Percentiles rank a stretch among this genome's conserved stretches.
Evolutionary conservation across 2,888 invertebrate species (phyloP).

Genomic region (Panopea generosa): DNA sequence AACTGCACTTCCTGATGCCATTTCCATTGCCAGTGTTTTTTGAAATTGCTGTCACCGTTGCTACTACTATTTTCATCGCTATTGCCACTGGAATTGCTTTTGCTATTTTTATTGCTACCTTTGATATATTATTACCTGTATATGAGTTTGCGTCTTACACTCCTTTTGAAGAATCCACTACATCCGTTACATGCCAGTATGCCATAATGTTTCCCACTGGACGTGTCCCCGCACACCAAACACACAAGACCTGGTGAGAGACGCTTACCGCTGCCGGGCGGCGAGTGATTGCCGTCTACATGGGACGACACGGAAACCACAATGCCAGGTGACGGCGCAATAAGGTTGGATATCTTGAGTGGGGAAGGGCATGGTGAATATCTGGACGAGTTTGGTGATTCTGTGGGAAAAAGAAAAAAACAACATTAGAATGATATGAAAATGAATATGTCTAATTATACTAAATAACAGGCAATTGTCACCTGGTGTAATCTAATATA

Average conservation of each 20-base stretch:
- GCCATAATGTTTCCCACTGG: constrained; percentile 98
- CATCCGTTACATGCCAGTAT: constrained; percentile 99
- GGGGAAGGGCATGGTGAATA: constrained; percentile 61
- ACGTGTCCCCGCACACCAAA: constrained; percentile 98
- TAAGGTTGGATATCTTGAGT: constrained; percentile 57
- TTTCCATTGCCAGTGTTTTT: too few relatives aligned
- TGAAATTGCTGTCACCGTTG: too few relatives aligned
- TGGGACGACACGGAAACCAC: constrained; percentile 64
- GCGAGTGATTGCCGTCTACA: constrained; percentile 32
- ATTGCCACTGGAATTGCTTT: too few relatives aligned
- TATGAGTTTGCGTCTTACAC: constrained; percentile 97
- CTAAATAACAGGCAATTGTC: too few relatives aligned
- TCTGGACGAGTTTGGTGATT: constrained; percentile 4
- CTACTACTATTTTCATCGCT: too few relatives aligned
- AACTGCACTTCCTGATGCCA: too few relatives aligned
- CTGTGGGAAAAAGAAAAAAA: not conserved
- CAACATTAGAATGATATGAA: too few relatives aligned
- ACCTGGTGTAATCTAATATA: too few relatives aligned
- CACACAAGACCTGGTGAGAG: constrained; percentile 90
- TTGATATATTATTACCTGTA: constrained; percentile 93
- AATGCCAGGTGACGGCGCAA: constrained; percentile 61
- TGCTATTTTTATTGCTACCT: too few relatives aligned
- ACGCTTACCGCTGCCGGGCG: constrained; percentile 73
- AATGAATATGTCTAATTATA: too few relatives aligned
- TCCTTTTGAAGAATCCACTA: constrained; percentile 99